Evolutionary conservation across 1,140 invertebrate species (phyloP), one percentile per base, ranked within the genome.

Genomic region (Heterodera schachtii): DNA sequence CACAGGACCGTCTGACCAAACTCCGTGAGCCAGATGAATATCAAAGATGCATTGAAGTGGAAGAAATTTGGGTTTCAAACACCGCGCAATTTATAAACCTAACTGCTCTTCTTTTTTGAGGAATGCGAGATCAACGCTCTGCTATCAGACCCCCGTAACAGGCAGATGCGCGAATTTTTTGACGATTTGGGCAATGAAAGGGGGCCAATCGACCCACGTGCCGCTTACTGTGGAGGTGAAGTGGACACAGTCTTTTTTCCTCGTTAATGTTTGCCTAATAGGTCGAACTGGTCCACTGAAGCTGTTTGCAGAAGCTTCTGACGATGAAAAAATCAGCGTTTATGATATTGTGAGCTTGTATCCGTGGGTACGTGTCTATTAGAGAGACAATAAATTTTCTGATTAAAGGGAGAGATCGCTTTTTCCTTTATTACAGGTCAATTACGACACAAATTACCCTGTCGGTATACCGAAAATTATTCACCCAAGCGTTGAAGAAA

Each of bases 271-370:
- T 13, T 9, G 13, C 6, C 3, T n/a, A n/a, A n/a, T 13, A 60
- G 57, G 57, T 2, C 49, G 76, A 21, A 78, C 76, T 9, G 76
- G 49, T 3, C 76, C 76, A 46, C 57, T 67, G 4, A 78, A 66
- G 46, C 67, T 67, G 3, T 78, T 31, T 8, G 44, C 69, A 3
- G 44, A 71, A 71, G 3, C 44, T 3, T 6, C 3, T 13, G 31
- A 41, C 2, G 69, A 46, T 9, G 31, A 71, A 46, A 41, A 46
- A 71, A 71, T 71, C 3, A 31, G 11, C 5, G 69, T 46, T 3
- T 71, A 7, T 31, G 69, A 71, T 19, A 71, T 71, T 71, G 69
- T 71, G 2, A 43, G 31, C 8, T 21, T 71, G 3, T 71, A 71
- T 71, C 69, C 69, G 3, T 60, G 57, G 57, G 57, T 60, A 9